phyloP scores from a whole-genome alignment of 2,888 invertebrate species.

The Lasioglossum marginatum region DNA sequence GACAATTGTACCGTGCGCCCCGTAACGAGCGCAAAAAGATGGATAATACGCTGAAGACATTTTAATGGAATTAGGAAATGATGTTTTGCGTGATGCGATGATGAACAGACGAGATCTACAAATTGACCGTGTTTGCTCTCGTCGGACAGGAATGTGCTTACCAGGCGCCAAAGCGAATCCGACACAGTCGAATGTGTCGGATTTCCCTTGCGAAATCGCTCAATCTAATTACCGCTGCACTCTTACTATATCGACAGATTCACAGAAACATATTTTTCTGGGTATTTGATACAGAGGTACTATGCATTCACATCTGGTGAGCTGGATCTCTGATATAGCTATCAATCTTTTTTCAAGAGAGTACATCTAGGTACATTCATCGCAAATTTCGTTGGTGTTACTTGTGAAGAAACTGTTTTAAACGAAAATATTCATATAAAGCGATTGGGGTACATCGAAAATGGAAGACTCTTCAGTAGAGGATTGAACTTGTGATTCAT shows the following conservation, averaged over 20 bases:
- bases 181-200: too few species aligned
- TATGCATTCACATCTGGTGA: not conserved
- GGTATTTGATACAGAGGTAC: not conserved
- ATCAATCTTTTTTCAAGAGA: not conserved
- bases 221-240: not conserved
- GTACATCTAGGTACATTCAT: not conserved
- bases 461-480: not conserved
- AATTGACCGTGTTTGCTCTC: slow-evolving; percentile 10
- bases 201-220: not conserved
- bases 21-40: slow-evolving; percentile 20
- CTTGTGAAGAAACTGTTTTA: not conserved
- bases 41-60: slow-evolving; percentile 19
- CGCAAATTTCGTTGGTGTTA: not conserved
- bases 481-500: not conserved
- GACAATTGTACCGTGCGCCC: slow-evolving; percentile 58
- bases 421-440: not conserved
- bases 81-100: slow-evolving; percentile 10
- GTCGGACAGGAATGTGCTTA: not conserved
- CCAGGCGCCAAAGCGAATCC: not conserved
- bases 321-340: not conserved
- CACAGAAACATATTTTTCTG: not conserved
- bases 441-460: not conserved
- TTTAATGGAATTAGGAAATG: slow-evolving; percentile 17
- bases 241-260: not conserved
- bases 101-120: not conserved